A percentile compares a stretch with the other conserved stretches of the same genome.
Evolutionary conservation across 2,888 invertebrate species (phyloP).

Genomic region (Dryomyza anilis): DNA sequence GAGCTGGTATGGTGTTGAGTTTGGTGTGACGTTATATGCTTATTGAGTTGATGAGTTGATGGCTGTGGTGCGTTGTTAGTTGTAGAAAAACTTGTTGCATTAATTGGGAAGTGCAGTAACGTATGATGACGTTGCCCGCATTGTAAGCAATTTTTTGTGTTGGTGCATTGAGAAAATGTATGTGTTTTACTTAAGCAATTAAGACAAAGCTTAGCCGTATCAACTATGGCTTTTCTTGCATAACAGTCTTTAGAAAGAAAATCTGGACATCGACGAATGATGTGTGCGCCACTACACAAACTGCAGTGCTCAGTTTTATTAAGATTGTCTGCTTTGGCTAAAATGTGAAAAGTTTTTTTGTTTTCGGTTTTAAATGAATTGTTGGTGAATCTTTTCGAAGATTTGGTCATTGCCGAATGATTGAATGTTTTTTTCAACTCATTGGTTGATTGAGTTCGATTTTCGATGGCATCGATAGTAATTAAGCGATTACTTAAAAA

Average conservation of each 20-base stretch:
- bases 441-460: neutral
- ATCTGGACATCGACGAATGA: too few relatives aligned
- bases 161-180: neutral
- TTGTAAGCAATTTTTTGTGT: neutral
- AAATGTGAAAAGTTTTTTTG: neutral
- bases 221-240: too few relatives aligned
- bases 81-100: too few relatives aligned
- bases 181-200: neutral
- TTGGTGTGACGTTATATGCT: neutral
- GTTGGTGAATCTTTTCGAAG: neutral
- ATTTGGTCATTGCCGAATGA: neutral
- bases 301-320: too few relatives aligned
- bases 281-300: too few relatives aligned
- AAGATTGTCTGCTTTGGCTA: neutral
- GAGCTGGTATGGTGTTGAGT: neutral
- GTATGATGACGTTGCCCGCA: neutral
- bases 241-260: too few relatives aligned
- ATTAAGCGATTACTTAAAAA: neutral
- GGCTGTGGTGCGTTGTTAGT: neutral
- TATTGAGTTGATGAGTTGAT: neutral
- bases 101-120: too few relatives aligned
- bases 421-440: neutral
- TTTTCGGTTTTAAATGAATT: too few relatives aligned
- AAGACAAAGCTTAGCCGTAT: too few relatives aligned
- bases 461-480: conserved; percentile 7